Conservation (phyloP, 2,113 vertebrate genomes). For the Pandion haliaetus region DNA sequence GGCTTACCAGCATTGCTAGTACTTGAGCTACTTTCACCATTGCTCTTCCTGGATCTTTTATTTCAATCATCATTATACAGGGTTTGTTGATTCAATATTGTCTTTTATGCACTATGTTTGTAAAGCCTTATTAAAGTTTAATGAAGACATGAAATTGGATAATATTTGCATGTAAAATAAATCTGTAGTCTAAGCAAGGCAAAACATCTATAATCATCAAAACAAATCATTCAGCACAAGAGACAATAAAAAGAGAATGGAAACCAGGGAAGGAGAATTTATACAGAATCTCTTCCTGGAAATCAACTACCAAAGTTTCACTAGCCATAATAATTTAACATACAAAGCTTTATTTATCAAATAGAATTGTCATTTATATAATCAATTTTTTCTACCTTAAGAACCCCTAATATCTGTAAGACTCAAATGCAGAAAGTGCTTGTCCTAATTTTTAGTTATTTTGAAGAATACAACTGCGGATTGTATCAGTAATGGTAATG, state of each 20-base stretch:
- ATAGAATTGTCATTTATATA: background rate
- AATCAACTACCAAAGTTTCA: background rate
- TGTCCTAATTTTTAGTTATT: background rate
- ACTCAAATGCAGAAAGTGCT: background rate
- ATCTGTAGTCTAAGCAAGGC: constrained; percentile 49
- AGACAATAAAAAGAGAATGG: constrained; percentile 19
- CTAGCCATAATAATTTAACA: background rate
- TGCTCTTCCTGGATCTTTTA: background rate
- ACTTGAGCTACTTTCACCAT: background rate
- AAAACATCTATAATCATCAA: constrained; percentile 53
- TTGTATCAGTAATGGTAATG: background rate
- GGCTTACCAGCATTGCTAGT: background rate
- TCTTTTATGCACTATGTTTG: background rate
- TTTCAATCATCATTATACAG: constrained; percentile 56
- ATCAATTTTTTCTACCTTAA: background rate
- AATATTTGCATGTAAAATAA: constrained; percentile 64
- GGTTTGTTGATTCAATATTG: constrained; percentile 52
- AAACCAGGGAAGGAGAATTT: background rate
- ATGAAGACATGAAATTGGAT: constrained; percentile 53
- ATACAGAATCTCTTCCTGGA: background rate
- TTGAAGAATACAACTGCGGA: background rate
- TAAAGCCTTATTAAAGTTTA: constrained; percentile 61
- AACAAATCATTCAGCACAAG: constrained; percentile 34
- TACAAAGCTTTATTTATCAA: background rate
- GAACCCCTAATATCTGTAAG: background rate